Percentiles rank a stretch among this genome's conserved stretches.
phyloP scores from a whole-genome alignment of 2,113 vertebrate species.

The Eclectus roratus region DNA sequence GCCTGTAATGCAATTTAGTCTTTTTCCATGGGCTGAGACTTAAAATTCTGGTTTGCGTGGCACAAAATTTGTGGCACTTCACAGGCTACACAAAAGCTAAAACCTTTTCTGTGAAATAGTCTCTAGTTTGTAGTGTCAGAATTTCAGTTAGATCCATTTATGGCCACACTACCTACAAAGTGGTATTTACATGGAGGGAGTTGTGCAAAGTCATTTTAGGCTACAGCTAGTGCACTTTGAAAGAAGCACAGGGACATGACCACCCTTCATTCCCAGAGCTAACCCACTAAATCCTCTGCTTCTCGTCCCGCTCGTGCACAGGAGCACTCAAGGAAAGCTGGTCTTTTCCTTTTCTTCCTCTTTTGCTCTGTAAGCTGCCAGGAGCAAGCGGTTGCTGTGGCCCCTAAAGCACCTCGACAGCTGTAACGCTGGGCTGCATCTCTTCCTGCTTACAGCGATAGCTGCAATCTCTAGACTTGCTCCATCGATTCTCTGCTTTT shows the following conservation, averaged over 20 bases:
- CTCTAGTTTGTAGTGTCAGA: not conserved
- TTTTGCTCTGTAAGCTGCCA: not conserved
- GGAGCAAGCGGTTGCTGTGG: not conserved
- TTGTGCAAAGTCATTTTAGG: not conserved
- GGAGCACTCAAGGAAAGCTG: not conserved
- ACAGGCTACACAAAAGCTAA: slow-evolving; percentile 14
- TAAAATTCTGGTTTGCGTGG: not conserved
- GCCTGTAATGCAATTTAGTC: not conserved
- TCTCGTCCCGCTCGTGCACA: fast-evolving
- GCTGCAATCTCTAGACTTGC: not conserved
- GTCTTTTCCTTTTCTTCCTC: fast-evolving
- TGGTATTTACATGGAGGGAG: not conserved
- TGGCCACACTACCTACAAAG: not conserved
- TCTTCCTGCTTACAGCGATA: not conserved
- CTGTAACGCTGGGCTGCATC: not conserved
- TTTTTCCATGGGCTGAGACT: not conserved
- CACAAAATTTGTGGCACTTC: slow-evolving; percentile 7
- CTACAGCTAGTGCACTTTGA: not conserved
- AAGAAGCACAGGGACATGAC: not conserved
- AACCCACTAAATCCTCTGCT: not conserved
- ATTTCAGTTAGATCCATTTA: not conserved
- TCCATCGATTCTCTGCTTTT: not conserved
- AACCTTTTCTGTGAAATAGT: not conserved
- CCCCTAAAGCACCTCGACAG: not conserved
- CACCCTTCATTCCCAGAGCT: not conserved